phyloP scores from a whole-genome alignment of 92 coral and sea anemone species.

The Umimayanthus chanpuru region DNA sequence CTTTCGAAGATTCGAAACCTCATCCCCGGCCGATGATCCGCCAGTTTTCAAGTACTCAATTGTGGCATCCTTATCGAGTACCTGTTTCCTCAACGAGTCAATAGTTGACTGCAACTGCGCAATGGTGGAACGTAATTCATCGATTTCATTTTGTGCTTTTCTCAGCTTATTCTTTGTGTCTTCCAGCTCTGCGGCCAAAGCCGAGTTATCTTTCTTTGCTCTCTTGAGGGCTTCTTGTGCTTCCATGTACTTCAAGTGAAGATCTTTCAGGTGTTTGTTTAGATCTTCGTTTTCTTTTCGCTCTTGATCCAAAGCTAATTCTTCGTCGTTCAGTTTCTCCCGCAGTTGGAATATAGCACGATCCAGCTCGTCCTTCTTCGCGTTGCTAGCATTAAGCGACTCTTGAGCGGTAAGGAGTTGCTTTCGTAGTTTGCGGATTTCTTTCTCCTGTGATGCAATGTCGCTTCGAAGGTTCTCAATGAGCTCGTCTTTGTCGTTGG shows the following conservation, averaged over 20 bases:
- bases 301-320: slow-evolving; percentile 57
- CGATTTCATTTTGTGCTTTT: slow-evolving; percentile 70
- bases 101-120: slow-evolving; percentile 66
- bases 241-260: slow-evolving; percentile 66
- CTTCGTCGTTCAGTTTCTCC: slow-evolving; percentile 71
- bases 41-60: slow-evolving; percentile 60
- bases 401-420: slow-evolving; percentile 63
- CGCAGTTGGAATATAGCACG: slow-evolving; percentile 63
- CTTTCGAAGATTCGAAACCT: slow-evolving; percentile 61
- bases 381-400: slow-evolving; percentile 55
- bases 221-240: slow-evolving; percentile 53
- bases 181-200: slow-evolving; percentile 60
- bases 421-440: slow-evolving; percentile 68
- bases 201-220: slow-evolving; percentile 64
- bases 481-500: slow-evolving; percentile 73
- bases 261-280: slow-evolving; percentile 69
- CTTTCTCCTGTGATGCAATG: slow-evolving; percentile 70
- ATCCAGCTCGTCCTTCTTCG: slow-evolving; percentile 61
- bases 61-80: slow-evolving; percentile 54
- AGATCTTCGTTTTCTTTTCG: slow-evolving; percentile 66
- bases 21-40: slow-evolving; percentile 59
- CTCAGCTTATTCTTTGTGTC: slow-evolving; percentile 63
- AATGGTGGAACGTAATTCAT: slow-evolving; percentile 48
- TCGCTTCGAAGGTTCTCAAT: slow-evolving; percentile 77
- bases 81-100: slow-evolving; percentile 71